A percentile compares a stretch with the other conserved stretches of the same genome.
These are phyloP conservation scores for Pimpla rufipes DNA, from an alignment of 2,888 invertebrate genomes.

Conservation along the genomic window DNA sequence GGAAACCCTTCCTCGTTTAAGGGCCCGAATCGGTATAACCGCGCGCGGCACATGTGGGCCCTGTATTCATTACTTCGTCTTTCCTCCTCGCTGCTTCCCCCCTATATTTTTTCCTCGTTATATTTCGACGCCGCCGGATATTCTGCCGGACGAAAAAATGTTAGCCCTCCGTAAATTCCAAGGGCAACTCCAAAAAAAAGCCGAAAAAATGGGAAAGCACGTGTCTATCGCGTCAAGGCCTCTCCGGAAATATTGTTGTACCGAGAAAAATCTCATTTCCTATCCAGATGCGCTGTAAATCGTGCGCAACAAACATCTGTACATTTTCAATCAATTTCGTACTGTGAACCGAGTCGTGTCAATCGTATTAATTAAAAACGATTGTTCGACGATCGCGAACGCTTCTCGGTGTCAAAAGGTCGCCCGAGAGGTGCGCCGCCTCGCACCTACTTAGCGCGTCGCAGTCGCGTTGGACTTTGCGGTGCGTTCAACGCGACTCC, in stretches of 20 bases:
- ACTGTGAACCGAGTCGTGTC: too few species aligned
- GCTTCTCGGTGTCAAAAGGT: conserved; percentile 2
- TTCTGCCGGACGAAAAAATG: conserved; percentile 33
- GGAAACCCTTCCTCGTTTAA: conserved; percentile 45
- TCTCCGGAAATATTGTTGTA: background rate
- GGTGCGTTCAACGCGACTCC: background rate
- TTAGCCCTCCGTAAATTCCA: conserved; percentile 20
- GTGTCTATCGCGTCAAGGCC: background rate
- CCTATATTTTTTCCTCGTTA: conserved; percentile 15
- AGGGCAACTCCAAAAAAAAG: background rate
- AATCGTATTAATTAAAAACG: background rate
- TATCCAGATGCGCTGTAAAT: background rate
- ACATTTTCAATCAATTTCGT: too few species aligned
- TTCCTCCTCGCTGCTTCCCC: conserved; percentile 19
- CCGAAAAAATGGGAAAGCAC: conserved; percentile 14
- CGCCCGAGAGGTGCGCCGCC: background rate
- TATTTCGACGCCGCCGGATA: conserved; percentile 43
- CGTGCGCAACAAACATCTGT: background rate
- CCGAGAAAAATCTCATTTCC: background rate
- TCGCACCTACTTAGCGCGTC: background rate
- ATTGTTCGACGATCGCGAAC: background rate
- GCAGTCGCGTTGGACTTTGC: background rate
- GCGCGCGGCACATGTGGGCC: conserved; percentile 14
- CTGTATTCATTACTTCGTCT: conserved; percentile 22
- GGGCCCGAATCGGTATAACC: conserved; percentile 18